Evolutionary conservation across 2,113 vertebrate species (phyloP).

Genomic region (Verasper variegatus): DNA sequence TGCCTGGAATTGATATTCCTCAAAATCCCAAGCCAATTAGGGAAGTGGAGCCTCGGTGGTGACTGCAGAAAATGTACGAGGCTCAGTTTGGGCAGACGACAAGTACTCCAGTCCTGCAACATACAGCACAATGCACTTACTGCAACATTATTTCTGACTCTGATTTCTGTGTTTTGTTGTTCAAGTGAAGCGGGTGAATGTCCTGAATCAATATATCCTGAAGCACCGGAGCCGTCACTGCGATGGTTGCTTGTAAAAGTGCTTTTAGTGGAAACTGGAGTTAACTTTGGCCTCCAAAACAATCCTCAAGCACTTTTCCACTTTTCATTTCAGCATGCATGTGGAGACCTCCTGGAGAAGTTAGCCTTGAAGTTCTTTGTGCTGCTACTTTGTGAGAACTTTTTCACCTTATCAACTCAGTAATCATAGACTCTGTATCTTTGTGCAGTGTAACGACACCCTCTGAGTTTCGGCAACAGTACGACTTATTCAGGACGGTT

Average conservation of each 20-base stretch:
- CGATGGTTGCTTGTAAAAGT: conserved; percentile 7
- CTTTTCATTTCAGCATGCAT: conserved; percentile 16
- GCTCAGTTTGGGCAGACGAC: conserved; percentile 43
- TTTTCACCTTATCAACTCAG: conserved; percentile 5
- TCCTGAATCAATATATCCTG: conserved; percentile 24
- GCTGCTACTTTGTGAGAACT: not conserved
- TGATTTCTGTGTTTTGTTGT: conserved; percentile 17
- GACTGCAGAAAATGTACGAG: conserved; percentile 51
- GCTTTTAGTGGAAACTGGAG: conserved; percentile 24
- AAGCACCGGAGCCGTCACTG: conserved; percentile 26
- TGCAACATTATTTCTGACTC: conserved; percentile 22
- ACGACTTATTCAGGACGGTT: conserved; percentile 2
- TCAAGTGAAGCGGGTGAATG: conserved; percentile 1
- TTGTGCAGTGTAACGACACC: not conserved
- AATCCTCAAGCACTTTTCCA: conserved; percentile 16
- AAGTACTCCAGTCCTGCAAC: conserved; percentile 39
- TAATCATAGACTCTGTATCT: conserved; percentile 21
- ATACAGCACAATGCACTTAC: conserved; percentile 36
- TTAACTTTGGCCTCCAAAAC: too few relatives aligned
- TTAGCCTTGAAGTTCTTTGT: not conserved
- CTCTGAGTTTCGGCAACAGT: conserved; percentile 2
- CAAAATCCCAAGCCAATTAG: not conserved
- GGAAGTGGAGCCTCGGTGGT: conserved; percentile 17
- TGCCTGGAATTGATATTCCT: conserved; percentile 64
- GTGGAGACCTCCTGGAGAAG: conserved; percentile 9